Percentiles rank a stretch among this genome's conserved stretches.
Evolutionary conservation across 1,140 invertebrate genomes (phyloP).

Genomic region (Papilio machaon): DNA sequence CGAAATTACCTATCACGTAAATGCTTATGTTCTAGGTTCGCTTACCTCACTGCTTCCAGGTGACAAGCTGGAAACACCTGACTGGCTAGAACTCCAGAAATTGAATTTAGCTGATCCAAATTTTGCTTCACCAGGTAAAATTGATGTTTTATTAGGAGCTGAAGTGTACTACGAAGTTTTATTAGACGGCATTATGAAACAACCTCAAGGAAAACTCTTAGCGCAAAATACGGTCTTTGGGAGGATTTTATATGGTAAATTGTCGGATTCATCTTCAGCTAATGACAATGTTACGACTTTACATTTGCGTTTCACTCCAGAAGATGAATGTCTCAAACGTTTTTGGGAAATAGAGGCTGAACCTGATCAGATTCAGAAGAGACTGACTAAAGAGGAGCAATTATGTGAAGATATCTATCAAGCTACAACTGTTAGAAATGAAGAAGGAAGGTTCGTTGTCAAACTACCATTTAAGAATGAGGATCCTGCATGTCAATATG

Average conservation of each 20-base stretch:
- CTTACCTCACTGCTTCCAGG: no score
- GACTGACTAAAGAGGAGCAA: constrained; percentile 42
- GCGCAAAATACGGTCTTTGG: constrained; percentile 45
- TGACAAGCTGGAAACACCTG: no score
- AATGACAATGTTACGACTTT: constrained; percentile 40
- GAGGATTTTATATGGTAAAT: constrained; percentile 41
- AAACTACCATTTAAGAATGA: constrained; percentile 46
- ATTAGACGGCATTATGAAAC: constrained; percentile 35
- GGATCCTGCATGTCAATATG: constrained; percentile 47
- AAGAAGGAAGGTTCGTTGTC: constrained; percentile 45
- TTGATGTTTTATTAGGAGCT: constrained; percentile 43
- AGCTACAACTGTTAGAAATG: not conserved
- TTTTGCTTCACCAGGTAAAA: constrained; percentile 40
- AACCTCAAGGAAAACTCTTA: constrained; percentile 26
- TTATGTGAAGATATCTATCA: constrained; percentile 48
- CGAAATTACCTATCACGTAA: no score
- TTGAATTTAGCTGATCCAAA: no score
- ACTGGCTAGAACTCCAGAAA: no score
- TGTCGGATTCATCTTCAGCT: not conserved
- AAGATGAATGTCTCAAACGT: constrained; percentile 46
- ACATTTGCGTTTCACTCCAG: constrained; percentile 41
- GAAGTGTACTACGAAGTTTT: constrained; percentile 44
- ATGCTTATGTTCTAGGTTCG: no score
- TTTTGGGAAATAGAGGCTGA: constrained; percentile 56
- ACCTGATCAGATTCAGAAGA: constrained; percentile 44